Evolutionary conservation across 2,888 invertebrate genomes (phyloP), one percentile per base, ranked within the genome.

Genomic region (Dryobotodes eremita): DNA sequence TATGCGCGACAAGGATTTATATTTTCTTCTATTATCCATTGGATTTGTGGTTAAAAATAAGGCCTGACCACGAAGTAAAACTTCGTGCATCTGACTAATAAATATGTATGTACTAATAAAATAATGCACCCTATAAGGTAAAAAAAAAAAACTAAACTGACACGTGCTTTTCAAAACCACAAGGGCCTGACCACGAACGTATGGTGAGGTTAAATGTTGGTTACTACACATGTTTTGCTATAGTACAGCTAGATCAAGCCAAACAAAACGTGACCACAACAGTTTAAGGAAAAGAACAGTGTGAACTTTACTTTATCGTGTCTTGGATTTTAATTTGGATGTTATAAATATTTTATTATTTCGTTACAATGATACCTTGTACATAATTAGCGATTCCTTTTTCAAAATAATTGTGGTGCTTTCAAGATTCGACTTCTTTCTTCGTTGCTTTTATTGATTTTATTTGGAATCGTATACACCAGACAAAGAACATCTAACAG

Each of bases 381-480:
- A 59, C 76, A 83, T 62, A 59, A 69, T 36, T n/a, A 61, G 36
- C 10, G 1, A 61, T 13, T 15, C 0, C n/a, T 5, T 31, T 36
- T 50, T 20, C 0, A 11, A 17, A 50, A 48, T 42, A 0, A 15
- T 31, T n/a, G 5, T 53, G 10, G 7, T 65, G 15, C 17, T 36
- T 17, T 50, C 26, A 46, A 26, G 0, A 15, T 8, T 15, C 31
- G 10, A 46, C 17, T 61, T 50, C 17, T n/a, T 26, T 61, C 23
- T 23, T 50, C 1, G 17, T 82, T 64, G 23, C 15, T 66, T 64
- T 73, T 65, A 57, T 65, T 53, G 36, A 36, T 65, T 74, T 83
- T 89, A 85, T 89, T 73, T 68, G 17, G 53, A 75, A 84, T 78
- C 89, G 78, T 89, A 87, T 89, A 83, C 68, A 71, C 26, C 65